These are phyloP conservation scores for Drosophila bocqueti DNA, from an alignment of 1,140 invertebrate genomes.

Conservation along the genomic window DNA sequence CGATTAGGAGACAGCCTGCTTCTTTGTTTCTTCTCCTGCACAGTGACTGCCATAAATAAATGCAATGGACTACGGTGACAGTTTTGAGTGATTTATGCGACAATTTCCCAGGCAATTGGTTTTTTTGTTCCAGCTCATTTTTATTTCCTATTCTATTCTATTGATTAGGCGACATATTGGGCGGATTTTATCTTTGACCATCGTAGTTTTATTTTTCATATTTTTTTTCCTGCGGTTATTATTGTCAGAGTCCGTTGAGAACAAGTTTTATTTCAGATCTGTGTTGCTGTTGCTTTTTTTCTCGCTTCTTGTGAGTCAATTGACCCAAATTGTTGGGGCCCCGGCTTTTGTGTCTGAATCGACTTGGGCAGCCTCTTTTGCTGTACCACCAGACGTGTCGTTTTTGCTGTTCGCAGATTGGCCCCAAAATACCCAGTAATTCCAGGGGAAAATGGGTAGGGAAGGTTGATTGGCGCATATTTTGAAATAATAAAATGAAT, in stretches of 20 bases:
- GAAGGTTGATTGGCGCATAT: neutral
- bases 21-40: slow-evolving; percentile 4
- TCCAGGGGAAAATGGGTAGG: neutral
- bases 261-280: slow-evolving; percentile 55
- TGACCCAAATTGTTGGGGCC: slow-evolving; percentile 56
- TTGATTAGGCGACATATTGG: slow-evolving; percentile 48
- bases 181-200: slow-evolving; percentile 46
- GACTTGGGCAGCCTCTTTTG: slow-evolving; percentile 46
- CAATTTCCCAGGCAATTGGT: slow-evolving; percentile 25
- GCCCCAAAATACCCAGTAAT: slow-evolving; percentile 38
- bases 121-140: slow-evolving; percentile 17
- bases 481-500: neutral
- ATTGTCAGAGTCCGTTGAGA: slow-evolving; percentile 54
- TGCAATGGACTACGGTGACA: slow-evolving; percentile 21
- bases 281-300: slow-evolving; percentile 34
- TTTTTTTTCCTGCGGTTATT: slow-evolving; percentile 37
- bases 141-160: slow-evolving; percentile 25
- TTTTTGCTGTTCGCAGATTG: slow-evolving; percentile 48
- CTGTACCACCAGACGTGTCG: slow-evolving; percentile 50
- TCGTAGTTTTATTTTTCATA: slow-evolving; percentile 9
- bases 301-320: slow-evolving; percentile 60
- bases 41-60: slow-evolving; percentile 37
- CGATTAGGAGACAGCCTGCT: slow-evolving; percentile 22
- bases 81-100: slow-evolving; percentile 51
- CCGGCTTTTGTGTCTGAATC: slow-evolving; percentile 51